Percentiles rank a stretch among this genome's conserved stretches.
Evolutionary conservation across 37 sponge, comb jelly and placozoan genomes (phyloP).

Genomic region (Oscarella lobularis): DNA sequence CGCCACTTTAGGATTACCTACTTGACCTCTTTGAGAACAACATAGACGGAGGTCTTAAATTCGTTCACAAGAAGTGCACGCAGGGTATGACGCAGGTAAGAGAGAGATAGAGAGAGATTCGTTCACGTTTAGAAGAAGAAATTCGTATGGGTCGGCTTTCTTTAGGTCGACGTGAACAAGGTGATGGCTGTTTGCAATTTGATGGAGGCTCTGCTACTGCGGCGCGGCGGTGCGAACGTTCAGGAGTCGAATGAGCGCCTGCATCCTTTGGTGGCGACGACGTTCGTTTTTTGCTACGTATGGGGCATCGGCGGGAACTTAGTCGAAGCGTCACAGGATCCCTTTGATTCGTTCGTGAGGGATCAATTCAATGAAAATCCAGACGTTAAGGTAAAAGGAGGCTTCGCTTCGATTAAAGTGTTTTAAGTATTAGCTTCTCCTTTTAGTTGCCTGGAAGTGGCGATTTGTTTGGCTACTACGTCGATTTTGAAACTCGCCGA

Average conservation of each 20-base stretch:
- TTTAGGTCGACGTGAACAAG: conserved; percentile 73
- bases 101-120: background rate
- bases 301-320: conserved; percentile 93
- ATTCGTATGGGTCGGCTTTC: background rate
- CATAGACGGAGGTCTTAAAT: conserved; percentile 82
- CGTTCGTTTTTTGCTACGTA: conserved; percentile 79
- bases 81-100: conserved; percentile 76
- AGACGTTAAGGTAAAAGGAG: conserved; percentile 69
- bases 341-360: conserved; percentile 75
- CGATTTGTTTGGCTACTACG: conserved; percentile 85
- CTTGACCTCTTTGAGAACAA: conserved; percentile 60
- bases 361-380: conserved; percentile 74
- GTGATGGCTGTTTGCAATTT: conserved; percentile 60
- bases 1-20: conserved; percentile 45
- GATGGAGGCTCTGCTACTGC: conserved; percentile 52
- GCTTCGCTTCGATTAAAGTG: background rate
- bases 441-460: conserved; percentile 77
- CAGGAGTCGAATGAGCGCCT: conserved; percentile 55
- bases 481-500: conserved; percentile 60
- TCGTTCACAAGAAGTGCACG: conserved; percentile 54
- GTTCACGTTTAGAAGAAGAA: background rate
- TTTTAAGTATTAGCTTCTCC: background rate
- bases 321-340: conserved; percentile 69
- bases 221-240: conserved; percentile 36
- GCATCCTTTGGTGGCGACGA: conserved; percentile 74